A percentile compares a stretch with the other conserved stretches of the same genome.
These are phyloP conservation scores for Hyperoplus immaculatus DNA, from an alignment of 2,797 vertebrate species.

Conservation along the genomic window DNA sequence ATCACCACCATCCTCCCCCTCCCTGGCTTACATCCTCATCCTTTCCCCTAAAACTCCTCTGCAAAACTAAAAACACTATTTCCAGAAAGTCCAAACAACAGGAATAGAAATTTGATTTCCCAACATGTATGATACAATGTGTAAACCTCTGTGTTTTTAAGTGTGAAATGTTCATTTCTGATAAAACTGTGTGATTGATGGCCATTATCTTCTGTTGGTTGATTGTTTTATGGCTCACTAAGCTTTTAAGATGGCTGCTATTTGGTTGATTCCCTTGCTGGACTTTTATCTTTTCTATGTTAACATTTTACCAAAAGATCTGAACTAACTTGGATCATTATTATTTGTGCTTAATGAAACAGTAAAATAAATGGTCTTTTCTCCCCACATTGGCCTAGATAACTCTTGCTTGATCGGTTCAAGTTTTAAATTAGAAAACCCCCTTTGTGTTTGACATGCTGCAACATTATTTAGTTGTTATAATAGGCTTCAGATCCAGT, in stretches of 20 bases:
- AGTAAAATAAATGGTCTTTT: no score
- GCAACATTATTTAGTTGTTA: neutral
- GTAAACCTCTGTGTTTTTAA: neutral
- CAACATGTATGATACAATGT: neutral
- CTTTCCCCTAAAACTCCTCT: slow-evolving; percentile 27
- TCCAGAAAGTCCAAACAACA: neutral
- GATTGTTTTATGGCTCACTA: neutral
- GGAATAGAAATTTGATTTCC: slow-evolving; percentile 15
- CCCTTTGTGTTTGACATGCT: neutral
- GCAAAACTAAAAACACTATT: neutral
- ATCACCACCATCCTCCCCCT: neutral
- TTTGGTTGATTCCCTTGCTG: neutral
- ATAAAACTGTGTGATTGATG: neutral
- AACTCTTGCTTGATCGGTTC: neutral
- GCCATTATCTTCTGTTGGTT: neutral
- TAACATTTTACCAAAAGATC: neutral
- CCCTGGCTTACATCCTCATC: slow-evolving; percentile 41
- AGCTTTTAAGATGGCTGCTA: neutral
- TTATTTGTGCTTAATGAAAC: neutral
- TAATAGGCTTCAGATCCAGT: slow-evolving; percentile 8
- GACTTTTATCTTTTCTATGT: neutral
- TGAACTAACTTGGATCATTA: neutral
- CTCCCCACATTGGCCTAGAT: neutral
- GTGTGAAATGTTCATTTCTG: neutral
- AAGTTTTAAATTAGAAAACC: neutral